phyloP scores from a whole-genome alignment of 2,888 invertebrate genomes.

The Cerceris ruficornis region DNA sequence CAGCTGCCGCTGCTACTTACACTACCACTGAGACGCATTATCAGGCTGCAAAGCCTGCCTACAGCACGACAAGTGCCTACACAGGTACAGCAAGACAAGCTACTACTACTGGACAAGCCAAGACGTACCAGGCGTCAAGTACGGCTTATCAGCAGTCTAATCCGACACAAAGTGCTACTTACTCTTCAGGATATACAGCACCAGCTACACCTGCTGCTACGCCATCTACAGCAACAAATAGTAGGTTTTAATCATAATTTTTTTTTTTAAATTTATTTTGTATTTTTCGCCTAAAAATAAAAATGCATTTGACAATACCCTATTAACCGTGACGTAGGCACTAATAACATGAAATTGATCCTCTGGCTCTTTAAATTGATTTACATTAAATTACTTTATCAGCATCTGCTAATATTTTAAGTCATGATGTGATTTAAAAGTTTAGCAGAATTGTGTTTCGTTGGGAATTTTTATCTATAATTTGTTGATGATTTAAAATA shows the following conservation, averaged over 20 bases:
- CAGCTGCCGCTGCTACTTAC: slow-evolving; percentile 86
- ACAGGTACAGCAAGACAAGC: slow-evolving; percentile 84
- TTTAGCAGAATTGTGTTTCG: slow-evolving; percentile 35
- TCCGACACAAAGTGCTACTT: slow-evolving; percentile 78
- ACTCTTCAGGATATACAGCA: slow-evolving; percentile 79
- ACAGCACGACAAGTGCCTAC: slow-evolving; percentile 88
- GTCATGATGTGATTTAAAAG: slow-evolving; percentile 18
- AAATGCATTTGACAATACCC: slow-evolving; percentile 42
- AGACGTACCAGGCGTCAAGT: slow-evolving; percentile 80
- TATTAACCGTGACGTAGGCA: slow-evolving; percentile 61
- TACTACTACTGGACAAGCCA: slow-evolving; percentile 82
- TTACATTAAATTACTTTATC: slow-evolving; percentile 9
- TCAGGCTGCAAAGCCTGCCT: slow-evolving; percentile 87
- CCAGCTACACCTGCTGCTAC: slow-evolving; percentile 80
- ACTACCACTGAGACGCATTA: slow-evolving; percentile 86
- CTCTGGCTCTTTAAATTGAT: slow-evolving; percentile 58
- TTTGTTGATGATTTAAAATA: slow-evolving; percentile 1
- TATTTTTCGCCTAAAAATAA: slow-evolving; percentile 29
- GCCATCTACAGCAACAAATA: slow-evolving; percentile 78
- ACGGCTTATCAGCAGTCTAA: slow-evolving; percentile 80
- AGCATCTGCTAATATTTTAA: slow-evolving; percentile 53
- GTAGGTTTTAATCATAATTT: slow-evolving; percentile 72
- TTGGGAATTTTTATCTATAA: not conserved
- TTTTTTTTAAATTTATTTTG: not conserved
- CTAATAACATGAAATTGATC: slow-evolving; percentile 76